Conservation (phyloP, 2,113 vertebrate species). For the Amblyornis subalaris region DNA sequence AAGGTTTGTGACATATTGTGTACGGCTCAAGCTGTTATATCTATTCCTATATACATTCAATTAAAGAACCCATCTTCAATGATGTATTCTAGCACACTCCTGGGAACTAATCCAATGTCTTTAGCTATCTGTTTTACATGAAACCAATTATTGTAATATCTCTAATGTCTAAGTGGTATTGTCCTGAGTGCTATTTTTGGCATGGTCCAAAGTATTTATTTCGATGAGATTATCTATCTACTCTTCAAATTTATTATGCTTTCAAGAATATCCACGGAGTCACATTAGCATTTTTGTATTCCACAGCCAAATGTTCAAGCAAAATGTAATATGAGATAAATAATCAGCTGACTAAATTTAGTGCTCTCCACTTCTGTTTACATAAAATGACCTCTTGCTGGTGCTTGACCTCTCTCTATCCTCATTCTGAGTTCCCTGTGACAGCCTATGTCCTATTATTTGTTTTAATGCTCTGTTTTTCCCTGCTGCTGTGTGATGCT, state of each 20-base stretch:
- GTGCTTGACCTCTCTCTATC: not conserved
- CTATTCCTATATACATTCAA: conserved; percentile 4
- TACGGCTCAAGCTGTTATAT: not conserved
- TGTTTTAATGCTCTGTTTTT: not conserved
- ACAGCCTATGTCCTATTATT: not conserved
- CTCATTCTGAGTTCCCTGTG: not conserved
- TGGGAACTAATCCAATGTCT: conserved; percentile 40
- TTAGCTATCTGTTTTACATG: conserved; percentile 36
- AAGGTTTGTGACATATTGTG: not conserved
- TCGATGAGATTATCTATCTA: not conserved
- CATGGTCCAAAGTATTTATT: not conserved
- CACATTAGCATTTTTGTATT: conserved; percentile 35
- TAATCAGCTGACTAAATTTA: conserved; percentile 9
- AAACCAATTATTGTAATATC: conserved; percentile 42
- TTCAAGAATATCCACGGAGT: conserved; percentile 16
- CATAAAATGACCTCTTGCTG: not conserved
- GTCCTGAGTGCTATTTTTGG: not conserved
- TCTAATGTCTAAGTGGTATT: conserved; percentile 34
- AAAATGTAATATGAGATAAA: conserved; percentile 27
- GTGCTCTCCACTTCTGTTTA: not conserved
- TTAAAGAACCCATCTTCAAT: conserved; percentile 13
- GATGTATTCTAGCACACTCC: not conserved
- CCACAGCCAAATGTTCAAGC: not conserved
- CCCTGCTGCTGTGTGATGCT: not conserved
- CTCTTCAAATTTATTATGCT: conserved; percentile 37